Base-by-base conservation (phyloP, 2,888 invertebrate genomes). In the Oxycera nigricornis region DNA sequence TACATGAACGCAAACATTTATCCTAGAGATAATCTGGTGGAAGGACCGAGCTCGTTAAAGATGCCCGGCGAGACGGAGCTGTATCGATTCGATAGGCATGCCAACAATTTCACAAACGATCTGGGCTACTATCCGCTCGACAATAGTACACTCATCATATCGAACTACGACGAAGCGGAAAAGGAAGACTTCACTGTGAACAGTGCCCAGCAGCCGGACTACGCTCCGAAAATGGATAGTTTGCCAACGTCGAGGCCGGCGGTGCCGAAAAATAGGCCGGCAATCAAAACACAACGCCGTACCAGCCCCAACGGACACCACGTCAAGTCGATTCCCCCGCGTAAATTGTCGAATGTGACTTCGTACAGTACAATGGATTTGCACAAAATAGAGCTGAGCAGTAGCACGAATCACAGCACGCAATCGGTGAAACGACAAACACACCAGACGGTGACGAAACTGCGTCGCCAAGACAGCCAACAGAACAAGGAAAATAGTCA, bases 111-210 rank as follows among this genome's bases (percentile, higher is more conserved):
- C 76, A 77, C 77, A 30, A 82, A 79, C 74, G 82, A 82, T 24
- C 41, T 77, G 22, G 77, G 76, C 41, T 77, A 76, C 59, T 76
- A 75, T 78, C 79, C 80, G 30, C 83, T 83, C 67, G 84, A 84
- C 31, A 83, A 82, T 74, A 84, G 83, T 79, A 80, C 82, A 57
- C 83, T 83, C 22, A 82, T 84, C 35, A 80, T 84, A 55, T 81
- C 80, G 6, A 85, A 85, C 74, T 84, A 84, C 76, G 83, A 84
- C 67, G 83, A 81, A 75, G 84, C 85, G 75, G 82, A 85, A 80
- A 82, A 82, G 17, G 85, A 85, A 79, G 85, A 85, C 76, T 85
- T 86, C 76, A 85, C 85, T 4, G 84, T 86, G 31, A 85, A 85
- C 74, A 80, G 74, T 77, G 80, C 80, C 6, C 80, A 80, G 74